Evolutionary conservation across 1,140 invertebrate species (phyloP).

Genomic region (Littorina saxatilis): DNA sequence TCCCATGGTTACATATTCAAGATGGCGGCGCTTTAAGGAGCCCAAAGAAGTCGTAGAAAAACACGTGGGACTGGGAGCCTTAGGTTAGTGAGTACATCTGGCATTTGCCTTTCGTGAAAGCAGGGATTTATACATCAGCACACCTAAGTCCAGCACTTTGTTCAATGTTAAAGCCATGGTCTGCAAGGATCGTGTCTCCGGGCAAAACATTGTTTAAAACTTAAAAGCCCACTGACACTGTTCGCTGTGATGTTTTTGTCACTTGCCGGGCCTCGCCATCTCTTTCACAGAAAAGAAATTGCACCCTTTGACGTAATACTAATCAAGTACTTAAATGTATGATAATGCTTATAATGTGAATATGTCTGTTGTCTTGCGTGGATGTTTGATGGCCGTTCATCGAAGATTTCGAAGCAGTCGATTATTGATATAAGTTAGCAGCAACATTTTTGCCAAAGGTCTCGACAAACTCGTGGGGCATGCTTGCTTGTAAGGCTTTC

Average conservation of each 20-base stretch:
- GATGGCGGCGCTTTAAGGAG: background rate
- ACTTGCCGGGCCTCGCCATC: conserved; percentile 46
- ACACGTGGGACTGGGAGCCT: conserved; percentile 65
- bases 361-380: conserved; percentile 43
- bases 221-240: too few species aligned
- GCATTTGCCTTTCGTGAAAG: conserved; percentile 47
- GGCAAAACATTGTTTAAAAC: conserved; percentile 37
- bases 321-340: conserved; percentile 50
- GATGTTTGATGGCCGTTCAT: conserved; percentile 46
- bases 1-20: conserved; percentile 1
- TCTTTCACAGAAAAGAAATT: conserved; percentile 44
- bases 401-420: conserved; percentile 59
- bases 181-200: conserved; percentile 42
- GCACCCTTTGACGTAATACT: conserved; percentile 46
- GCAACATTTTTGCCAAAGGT: conserved; percentile 44
- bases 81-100: conserved; percentile 41
- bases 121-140: conserved; percentile 46
- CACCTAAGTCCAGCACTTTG: conserved; percentile 37
- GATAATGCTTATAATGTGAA: conserved; percentile 47
- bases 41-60: conserved; percentile 44
- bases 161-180: conserved; percentile 44
- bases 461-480: conserved; percentile 47
- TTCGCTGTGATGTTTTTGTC: conserved; percentile 43
- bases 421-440: too few species aligned
- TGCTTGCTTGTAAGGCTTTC: conserved; percentile 37